Evolutionary conservation across 2,888 invertebrate genomes (phyloP).

Genomic region (Keiferia lycopersicella): DNA sequence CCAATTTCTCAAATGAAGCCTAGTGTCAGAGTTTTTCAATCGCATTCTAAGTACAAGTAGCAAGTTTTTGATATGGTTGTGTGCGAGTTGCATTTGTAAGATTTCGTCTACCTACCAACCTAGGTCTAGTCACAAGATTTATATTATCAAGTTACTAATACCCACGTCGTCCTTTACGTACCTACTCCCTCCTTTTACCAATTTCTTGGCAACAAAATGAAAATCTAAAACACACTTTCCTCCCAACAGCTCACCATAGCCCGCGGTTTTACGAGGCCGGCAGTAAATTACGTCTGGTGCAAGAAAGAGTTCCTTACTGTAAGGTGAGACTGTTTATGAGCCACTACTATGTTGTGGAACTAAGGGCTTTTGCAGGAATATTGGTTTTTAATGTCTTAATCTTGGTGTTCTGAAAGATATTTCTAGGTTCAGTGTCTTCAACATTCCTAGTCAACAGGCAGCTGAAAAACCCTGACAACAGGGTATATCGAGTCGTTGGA

Average conservation of each 20-base stretch:
- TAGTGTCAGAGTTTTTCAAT: too few species aligned
- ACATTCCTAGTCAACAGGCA: too few species aligned
- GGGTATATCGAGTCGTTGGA: too few species aligned
- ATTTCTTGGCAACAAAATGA: not conserved
- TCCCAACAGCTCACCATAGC: not conserved
- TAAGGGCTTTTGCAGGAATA: not conserved
- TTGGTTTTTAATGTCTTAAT: constrained; percentile 14
- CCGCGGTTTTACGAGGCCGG: constrained; percentile 53
- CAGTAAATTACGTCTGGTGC: constrained; percentile 58
- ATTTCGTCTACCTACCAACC: too few species aligned
- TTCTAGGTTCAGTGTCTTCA: not conserved
- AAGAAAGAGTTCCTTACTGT: constrained; percentile 58
- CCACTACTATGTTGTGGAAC: constrained; percentile 5
- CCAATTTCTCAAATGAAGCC: too few species aligned
- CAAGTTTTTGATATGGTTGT: too few species aligned
- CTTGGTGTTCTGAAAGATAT: not conserved
- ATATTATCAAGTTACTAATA: too few species aligned
- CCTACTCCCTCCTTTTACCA: not conserved
- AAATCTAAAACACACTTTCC: not conserved
- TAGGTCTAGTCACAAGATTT: too few species aligned
- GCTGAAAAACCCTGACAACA: too few species aligned
- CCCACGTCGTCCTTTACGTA: not conserved
- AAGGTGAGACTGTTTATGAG: constrained; percentile 45
- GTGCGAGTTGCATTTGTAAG: too few species aligned
- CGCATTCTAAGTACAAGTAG: too few species aligned